Evolutionary conservation across 2,888 invertebrate genomes (phyloP).

Genomic region (Sphinx pinastri): DNA sequence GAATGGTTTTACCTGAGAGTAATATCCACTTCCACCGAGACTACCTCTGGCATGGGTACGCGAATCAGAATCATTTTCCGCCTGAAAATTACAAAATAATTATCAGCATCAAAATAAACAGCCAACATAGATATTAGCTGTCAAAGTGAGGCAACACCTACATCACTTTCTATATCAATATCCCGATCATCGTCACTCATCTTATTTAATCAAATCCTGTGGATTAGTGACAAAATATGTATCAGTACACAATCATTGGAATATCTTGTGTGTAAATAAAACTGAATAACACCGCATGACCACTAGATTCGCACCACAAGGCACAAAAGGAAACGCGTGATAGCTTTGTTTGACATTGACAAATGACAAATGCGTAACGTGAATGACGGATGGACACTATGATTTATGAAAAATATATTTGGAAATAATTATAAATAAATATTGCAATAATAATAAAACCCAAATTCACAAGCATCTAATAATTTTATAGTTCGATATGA

Average conservation of each 20-base stretch:
- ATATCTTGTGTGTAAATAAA: conserved; percentile 33
- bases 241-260: conserved; percentile 57
- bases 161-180: conserved; percentile 97
- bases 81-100: conserved; percentile 77
- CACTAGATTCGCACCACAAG: conserved; percentile 34
- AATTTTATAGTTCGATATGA: no score
- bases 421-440: no score
- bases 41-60: conserved; percentile 86
- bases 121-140: conserved; percentile 41
- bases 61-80: conserved; percentile 91
- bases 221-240: conserved; percentile 32
- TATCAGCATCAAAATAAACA: conserved; percentile 52
- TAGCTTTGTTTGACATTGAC: conserved; percentile 31
- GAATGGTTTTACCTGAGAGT: conserved; percentile 87
- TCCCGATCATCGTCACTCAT: conserved; percentile 98
- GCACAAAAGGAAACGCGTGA: conserved; percentile 54
- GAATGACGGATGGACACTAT: background rate
- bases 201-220: conserved; percentile 49
- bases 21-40: conserved; percentile 87
- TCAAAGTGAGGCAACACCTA: conserved; percentile 83
- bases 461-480: no score
- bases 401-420: background rate
- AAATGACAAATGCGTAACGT: background rate
- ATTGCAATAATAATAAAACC: no score
- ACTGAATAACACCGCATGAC: conserved; percentile 26